Evolutionary conservation across 1,140 invertebrate genomes (phyloP), one percentile per base, ranked within the genome.

Genomic region (Pteromalus puparum): DNA sequence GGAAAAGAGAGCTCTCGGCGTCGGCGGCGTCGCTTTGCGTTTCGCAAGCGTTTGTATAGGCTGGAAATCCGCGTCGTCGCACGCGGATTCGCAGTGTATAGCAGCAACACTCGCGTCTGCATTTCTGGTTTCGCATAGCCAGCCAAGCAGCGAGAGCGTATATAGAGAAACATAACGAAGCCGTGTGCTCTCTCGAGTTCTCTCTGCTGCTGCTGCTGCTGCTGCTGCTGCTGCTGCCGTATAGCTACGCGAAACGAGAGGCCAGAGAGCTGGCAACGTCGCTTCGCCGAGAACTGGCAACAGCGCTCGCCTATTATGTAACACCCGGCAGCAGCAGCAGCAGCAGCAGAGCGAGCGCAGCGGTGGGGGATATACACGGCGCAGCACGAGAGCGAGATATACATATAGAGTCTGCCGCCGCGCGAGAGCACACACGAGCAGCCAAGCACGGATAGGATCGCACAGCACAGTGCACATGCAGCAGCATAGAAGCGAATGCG

Each of bases 321-420:
- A 92, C 91, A 92, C 90, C 91, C 91, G 90, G 90, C 90, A 92
- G 91, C 90, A 88, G 88, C 53, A 61, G 53, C 53, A n/a, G 53
- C 53, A 61, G 53, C 53, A 88, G 90, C 88, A 74, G 87, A 83
- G 86, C 83, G 85, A 68, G 85, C 82, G 83, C 77, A 83, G 88
- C 80, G 87, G 86, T 83, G 87, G 88, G 88, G 88, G 87, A 88
- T 88, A 86, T 87, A 81, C 79, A 87, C 87, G 87, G 87, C 84
- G 28, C 26, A 72, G 68, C 68, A 72, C 68, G 26, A 28, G 68
- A 72, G 68, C 68, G 68, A 34, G 30, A 34, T 34, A 70, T 70
- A 30, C 15, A 70, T 70, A 61, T 68, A 21, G 53, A 38, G 26
- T 38, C 73, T 34, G 34, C 9, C 24, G 73, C 73, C 38, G 28